Evolutionary conservation across 2,888 invertebrate genomes (phyloP), one percentile per base, ranked within the genome.

Genomic region (Cantharis flavilabris): DNA sequence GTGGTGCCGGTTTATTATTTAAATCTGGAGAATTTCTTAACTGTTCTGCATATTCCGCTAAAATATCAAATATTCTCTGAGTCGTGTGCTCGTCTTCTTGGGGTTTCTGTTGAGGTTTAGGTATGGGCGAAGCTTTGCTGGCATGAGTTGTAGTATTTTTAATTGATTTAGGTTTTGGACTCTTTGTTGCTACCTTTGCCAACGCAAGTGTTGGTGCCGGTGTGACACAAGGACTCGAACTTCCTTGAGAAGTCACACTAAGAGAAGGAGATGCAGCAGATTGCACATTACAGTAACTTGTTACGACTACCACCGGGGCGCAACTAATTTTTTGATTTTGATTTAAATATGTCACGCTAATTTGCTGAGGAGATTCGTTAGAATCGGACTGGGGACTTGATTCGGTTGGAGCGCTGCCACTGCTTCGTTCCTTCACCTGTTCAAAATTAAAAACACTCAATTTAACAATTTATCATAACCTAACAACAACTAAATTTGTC

Each of bases 1-100:
- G 90, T 0, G 95, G 95, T 0, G 95, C 95, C 0, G 95, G 95
- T 86, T 95, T 95, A 85, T 95, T 94, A 84, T 95, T 95, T 65
- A 92, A 86, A 87, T 95, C 95, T 0, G 95, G 95, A 0, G 94
- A 95, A 84, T 95, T 95, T 82, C 94, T 90, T 65, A 95, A 89
- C 84, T 95, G 95, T 83, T 95, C 95, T 70, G 94, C 94, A 86
- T 95, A 95, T 84, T 95, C 94, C 0, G 94, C 94, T 70, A 95
- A 86, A 82, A 95, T 95, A 81, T 94, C 94, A 78, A 95, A 92
- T 83, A 95, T 95, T 81, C 95, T 90, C 84, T 95, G 94, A 0
- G 94, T 94, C 0, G 95, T 95, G 85, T 94, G 94, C 84, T 95
- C 95, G 83, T 95, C 95, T 89, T 95, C 95, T 80, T 94, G 92